Conservation (phyloP, 2,113 vertebrate species). For the Nematolebias whitei region DNA sequence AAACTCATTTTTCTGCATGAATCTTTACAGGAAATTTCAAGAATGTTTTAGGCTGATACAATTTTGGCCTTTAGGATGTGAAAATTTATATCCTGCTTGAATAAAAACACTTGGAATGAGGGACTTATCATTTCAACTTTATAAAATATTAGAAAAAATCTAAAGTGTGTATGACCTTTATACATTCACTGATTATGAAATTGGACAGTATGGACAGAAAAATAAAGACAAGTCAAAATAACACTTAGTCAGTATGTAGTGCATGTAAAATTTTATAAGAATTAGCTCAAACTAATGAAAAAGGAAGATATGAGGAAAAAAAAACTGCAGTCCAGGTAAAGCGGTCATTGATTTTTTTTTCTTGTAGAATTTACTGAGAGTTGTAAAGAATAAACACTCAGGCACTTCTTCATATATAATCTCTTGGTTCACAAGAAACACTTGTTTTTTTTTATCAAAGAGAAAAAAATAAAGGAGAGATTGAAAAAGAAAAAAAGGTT, state of each 20-base stretch:
- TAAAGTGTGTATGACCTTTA: constrained; percentile 7
- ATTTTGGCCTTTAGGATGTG: constrained; percentile 44
- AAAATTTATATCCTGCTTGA: constrained; percentile 51
- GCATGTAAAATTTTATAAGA: neutral
- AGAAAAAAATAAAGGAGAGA: neutral
- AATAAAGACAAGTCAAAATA: neutral
- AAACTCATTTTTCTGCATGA: constrained; percentile 21
- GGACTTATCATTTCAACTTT: constrained; percentile 27
- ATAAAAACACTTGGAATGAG: constrained; percentile 18
- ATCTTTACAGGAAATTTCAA: constrained; percentile 19
- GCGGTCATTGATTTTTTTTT: neutral
- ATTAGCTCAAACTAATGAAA: no score
- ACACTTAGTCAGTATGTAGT: neutral
- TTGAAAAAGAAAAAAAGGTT: neutral
- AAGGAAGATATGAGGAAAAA: neutral
- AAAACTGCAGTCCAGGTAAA: constrained; percentile 3
- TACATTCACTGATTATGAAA: constrained; percentile 29
- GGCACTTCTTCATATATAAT: neutral
- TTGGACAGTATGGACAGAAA: constrained; percentile 4
- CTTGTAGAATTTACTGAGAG: neutral
- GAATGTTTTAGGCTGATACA: constrained; percentile 44
- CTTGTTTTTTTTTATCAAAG: neutral
- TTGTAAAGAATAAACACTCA: neutral
- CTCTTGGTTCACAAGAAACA: constrained; percentile 3
- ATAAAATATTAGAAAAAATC: neutral